These are phyloP conservation scores for Microplitis manilae DNA, from an alignment of 2,888 invertebrate species.

Conservation along the genomic window DNA sequence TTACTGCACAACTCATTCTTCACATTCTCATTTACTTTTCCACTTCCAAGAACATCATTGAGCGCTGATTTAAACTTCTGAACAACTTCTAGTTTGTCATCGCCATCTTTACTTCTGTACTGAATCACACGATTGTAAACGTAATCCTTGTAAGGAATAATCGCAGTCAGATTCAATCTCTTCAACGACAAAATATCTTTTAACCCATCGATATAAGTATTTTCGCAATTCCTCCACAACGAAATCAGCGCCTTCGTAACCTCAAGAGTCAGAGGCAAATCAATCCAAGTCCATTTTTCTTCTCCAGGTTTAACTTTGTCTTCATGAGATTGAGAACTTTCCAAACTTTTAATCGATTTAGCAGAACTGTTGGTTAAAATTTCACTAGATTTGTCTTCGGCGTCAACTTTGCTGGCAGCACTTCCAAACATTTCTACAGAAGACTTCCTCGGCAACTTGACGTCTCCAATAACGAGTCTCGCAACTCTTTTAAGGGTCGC, in stretches of 20 bases:
- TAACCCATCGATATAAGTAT: constrained; percentile 73
- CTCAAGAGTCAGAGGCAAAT: constrained; percentile 68
- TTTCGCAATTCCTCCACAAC: constrained; percentile 74
- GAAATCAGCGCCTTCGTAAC: constrained; percentile 72
- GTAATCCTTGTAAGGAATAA: constrained; percentile 76
- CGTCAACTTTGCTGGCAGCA: constrained; percentile 69
- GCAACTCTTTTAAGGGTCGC: constrained; percentile 74
- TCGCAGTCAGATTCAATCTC: constrained; percentile 73
- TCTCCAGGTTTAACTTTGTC: constrained; percentile 53
- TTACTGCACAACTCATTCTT: constrained; percentile 78
- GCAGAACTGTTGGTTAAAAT: constrained; percentile 20
- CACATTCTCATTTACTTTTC: constrained; percentile 74
- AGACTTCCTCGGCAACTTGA: constrained; percentile 62
- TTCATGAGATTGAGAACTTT: not conserved
- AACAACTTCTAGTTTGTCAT: constrained; percentile 76
- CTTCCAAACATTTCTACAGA: constrained; percentile 72
- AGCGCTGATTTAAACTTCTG: constrained; percentile 75
- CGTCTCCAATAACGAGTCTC: constrained; percentile 73
- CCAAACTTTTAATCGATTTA: constrained; percentile 21
- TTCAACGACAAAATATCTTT: constrained; percentile 76
- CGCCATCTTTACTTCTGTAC: constrained; percentile 74
- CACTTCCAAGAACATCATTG: constrained; percentile 76
- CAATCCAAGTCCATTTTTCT: constrained; percentile 70
- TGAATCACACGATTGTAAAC: constrained; percentile 74
- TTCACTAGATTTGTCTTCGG: constrained; percentile 55